A percentile compares a stretch with the other conserved stretches of the same genome.
phyloP scores from a whole-genome alignment of 2,797 vertebrate species.

The Anguilla marmorata region DNA sequence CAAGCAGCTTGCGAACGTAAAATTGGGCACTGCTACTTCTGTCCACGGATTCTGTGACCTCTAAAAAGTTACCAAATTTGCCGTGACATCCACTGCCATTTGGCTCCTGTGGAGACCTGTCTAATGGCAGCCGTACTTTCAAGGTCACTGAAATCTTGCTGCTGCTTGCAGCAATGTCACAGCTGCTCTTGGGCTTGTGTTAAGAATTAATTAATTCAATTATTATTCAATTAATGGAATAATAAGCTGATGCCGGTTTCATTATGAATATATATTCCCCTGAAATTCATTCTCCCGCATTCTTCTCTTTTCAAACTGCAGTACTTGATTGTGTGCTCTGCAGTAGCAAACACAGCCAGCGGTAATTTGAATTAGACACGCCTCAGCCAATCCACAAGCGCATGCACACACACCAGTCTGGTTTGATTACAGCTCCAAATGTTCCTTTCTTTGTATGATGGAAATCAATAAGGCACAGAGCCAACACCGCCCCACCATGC shows the following conservation, averaged over 20 bases:
- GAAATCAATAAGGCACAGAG: conserved; percentile 58
- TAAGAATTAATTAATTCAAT: not conserved
- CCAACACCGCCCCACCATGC: conserved; percentile 37
- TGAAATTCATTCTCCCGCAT: not conserved
- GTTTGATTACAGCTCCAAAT: conserved; percentile 19
- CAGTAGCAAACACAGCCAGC: not conserved
- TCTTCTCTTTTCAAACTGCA: not conserved
- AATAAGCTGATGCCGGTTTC: not conserved
- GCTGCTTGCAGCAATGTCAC: not conserved
- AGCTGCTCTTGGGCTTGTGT: not conserved
- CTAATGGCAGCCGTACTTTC: not conserved
- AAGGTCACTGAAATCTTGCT: not conserved
- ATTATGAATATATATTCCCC: not conserved
- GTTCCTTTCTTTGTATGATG: conserved; percentile 24
- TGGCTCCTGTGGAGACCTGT: not conserved
- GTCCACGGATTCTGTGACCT: not conserved
- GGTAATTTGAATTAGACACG: not conserved
- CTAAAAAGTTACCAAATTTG: not conserved
- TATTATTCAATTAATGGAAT: not conserved
- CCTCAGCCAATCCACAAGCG: not conserved
- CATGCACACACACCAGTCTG: not conserved
- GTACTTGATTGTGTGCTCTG: not conserved
- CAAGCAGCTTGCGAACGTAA: not conserved
- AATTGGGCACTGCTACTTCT: not conserved
- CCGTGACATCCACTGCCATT: not conserved